Evolutionary conservation across 2,888 invertebrate species (phyloP).

Genomic region (Spicauda simplicius): DNA sequence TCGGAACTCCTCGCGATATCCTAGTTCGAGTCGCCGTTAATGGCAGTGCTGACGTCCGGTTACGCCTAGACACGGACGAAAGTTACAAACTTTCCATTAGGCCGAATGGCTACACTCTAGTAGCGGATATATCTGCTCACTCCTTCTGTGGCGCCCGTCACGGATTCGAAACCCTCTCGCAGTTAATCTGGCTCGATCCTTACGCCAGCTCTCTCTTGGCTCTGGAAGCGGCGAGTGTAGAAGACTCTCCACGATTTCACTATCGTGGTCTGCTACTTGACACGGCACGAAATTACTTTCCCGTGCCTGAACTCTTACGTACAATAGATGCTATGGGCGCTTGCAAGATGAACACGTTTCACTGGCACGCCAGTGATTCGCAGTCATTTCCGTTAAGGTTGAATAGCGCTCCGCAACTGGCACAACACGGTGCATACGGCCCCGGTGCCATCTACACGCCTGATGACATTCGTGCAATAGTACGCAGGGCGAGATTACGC

Average conservation of each 20-base stretch:
- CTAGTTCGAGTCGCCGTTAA: conserved; percentile 82
- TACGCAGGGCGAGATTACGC: conserved; percentile 90
- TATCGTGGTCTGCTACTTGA: conserved; percentile 96
- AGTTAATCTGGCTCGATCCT: conserved; percentile 92
- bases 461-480: conserved; percentile 89
- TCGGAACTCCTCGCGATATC: conserved; percentile 73
- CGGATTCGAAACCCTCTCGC: conserved; percentile 91
- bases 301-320: conserved; percentile 88
- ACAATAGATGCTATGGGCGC: conserved; percentile 95
- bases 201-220: conserved; percentile 85
- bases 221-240: conserved; percentile 87
- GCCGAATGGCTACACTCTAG: conserved; percentile 76
- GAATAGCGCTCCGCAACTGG: conserved; percentile 90
- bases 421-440: conserved; percentile 93
- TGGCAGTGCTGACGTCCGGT: conserved; percentile 79
- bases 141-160: conserved; percentile 92
- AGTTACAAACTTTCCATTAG: conserved; percentile 88
- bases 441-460: conserved; percentile 90
- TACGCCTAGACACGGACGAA: conserved; percentile 89
- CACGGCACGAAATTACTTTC: conserved; percentile 95
- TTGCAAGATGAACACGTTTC: conserved; percentile 95
- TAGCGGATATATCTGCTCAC: conserved; percentile 86
- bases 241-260: conserved; percentile 90
- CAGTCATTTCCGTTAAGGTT: conserved; percentile 96
- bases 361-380: conserved; percentile 96